Conservation (phyloP, 2,797 vertebrate genomes). For the Garrulus glandarius region DNA sequence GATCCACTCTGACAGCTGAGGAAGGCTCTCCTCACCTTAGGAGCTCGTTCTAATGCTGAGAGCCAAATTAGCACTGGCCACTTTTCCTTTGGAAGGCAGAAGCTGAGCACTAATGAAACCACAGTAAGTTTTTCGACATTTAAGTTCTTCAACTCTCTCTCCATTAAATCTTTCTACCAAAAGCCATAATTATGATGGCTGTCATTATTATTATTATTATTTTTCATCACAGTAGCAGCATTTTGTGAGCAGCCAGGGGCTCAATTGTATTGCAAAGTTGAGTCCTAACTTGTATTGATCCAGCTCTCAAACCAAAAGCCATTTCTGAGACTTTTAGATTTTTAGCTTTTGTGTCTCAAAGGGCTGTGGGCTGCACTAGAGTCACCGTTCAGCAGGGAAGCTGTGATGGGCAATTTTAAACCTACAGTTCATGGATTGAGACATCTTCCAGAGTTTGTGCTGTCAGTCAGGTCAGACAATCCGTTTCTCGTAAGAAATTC, state of each 20-base stretch:
- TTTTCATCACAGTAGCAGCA: background rate
- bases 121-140: background rate
- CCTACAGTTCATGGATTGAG: background rate
- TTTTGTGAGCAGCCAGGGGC: background rate
- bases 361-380: background rate
- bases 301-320: background rate
- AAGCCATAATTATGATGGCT: slow-evolving; percentile 12
- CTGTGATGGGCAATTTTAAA: background rate
- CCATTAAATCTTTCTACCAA: background rate
- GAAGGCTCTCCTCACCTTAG: background rate
- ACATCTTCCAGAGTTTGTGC: background rate
- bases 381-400: background rate
- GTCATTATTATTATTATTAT: background rate
- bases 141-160: background rate
- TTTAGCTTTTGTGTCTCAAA: background rate
- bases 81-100: background rate
- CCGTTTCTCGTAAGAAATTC: background rate
- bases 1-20: background rate
- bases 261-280: background rate
- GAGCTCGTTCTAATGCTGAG: background rate
- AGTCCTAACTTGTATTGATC: background rate
- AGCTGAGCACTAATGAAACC: background rate
- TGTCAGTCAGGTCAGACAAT: background rate
- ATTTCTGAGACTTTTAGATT: background rate
- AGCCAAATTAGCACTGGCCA: background rate